A percentile compares a stretch with the other conserved stretches of the same genome.
phyloP scores from a whole-genome alignment of 2,888 invertebrate genomes.

The Aquatica leii region DNA sequence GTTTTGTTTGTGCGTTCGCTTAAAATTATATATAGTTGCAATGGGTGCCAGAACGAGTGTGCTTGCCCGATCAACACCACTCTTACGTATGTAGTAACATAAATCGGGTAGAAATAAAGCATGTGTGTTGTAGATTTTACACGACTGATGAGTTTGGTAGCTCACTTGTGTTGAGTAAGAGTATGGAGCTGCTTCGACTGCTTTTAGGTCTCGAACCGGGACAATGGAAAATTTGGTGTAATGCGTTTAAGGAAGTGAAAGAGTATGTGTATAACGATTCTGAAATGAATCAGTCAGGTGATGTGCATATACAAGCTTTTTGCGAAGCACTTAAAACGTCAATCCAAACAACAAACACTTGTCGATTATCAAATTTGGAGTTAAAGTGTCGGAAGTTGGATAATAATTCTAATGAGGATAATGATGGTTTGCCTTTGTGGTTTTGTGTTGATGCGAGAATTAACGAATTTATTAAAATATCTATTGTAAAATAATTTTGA shows the following conservation, averaged over 20 bases:
- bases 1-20: conserved; percentile 22
- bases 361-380: conserved; percentile 20
- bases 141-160: conserved; percentile 25
- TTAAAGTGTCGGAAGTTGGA: conserved; percentile 26
- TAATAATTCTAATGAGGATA: conserved; percentile 11
- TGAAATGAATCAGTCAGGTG: conserved; percentile 4
- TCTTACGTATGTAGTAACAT: background rate
- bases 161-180: conserved; percentile 26
- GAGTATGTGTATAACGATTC: conserved; percentile 19
- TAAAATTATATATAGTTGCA: conserved; percentile 15
- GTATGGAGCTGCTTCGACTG: conserved; percentile 16
- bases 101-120: no score
- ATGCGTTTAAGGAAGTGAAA: conserved; percentile 18
- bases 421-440: conserved; percentile 30
- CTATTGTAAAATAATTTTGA: no score
- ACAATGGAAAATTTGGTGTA: conserved; percentile 27
- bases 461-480: background rate
- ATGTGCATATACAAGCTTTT: conserved; percentile 12
- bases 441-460: conserved; percentile 28
- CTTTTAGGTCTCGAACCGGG: conserved; percentile 14
- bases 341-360: conserved; percentile 17
- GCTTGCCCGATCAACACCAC: background rate
- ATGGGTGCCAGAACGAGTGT: background rate
- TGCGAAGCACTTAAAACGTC: conserved; percentile 13
- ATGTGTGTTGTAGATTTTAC: conserved; percentile 18